phyloP scores from a whole-genome alignment of 2,113 vertebrate species.

The Progne subis region DNA sequence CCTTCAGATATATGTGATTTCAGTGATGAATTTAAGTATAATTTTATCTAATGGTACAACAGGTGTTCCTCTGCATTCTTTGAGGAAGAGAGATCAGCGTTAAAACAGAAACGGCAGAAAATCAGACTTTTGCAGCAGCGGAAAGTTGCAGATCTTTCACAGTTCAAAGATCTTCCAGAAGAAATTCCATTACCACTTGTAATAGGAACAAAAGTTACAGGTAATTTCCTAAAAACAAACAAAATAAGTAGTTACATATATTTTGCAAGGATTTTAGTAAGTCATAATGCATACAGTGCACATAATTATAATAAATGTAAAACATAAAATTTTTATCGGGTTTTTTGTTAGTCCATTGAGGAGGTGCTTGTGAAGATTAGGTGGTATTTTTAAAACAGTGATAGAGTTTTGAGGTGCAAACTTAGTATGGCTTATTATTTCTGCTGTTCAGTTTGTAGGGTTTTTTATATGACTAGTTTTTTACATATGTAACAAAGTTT shows the following conservation, averaged over 20 bases:
- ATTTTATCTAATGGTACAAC: neutral
- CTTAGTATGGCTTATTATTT: neutral
- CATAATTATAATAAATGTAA: neutral
- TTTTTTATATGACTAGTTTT: neutral
- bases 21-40: neutral
- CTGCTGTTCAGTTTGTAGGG: neutral
- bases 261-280: neutral
- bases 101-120: constrained; percentile 95
- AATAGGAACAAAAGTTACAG: constrained; percentile 99
- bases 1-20: neutral
- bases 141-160: constrained; percentile 92
- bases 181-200: constrained; percentile 95
- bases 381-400: neutral
- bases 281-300: neutral
- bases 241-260: neutral
- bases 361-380: neutral
- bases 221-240: constrained; percentile 63
- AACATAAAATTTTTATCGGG: accelerated
- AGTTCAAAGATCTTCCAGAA: constrained; percentile 97
- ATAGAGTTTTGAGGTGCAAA: neutral
- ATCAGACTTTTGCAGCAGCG: constrained; percentile 94
- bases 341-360: neutral
- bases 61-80: constrained; percentile 99
- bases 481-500: neutral
- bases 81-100: constrained; percentile 90